Evolutionary conservation across 2,797 vertebrate genomes (phyloP).

Genomic region (Caiman crocodilus): DNA sequence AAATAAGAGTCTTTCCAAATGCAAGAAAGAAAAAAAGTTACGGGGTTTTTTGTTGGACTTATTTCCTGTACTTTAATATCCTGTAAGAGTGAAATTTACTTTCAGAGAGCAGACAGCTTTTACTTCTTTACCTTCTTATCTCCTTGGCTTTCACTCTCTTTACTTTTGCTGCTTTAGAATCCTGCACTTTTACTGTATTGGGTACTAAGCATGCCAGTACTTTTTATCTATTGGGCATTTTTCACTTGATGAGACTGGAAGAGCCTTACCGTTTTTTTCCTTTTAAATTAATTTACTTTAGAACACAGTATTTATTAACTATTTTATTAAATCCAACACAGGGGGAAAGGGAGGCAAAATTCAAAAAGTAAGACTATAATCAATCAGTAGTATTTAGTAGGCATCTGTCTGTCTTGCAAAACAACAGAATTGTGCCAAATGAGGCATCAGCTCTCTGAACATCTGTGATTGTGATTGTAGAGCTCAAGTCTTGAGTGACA

Average conservation of each 20-base stretch:
- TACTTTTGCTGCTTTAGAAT: constrained; percentile 29
- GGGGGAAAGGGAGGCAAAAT: background rate
- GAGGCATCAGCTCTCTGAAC: no score
- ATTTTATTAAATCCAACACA: constrained; percentile 50
- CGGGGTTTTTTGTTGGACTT: background rate
- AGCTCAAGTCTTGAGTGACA: no score
- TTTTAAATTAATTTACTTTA: background rate
- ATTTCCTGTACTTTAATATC: background rate
- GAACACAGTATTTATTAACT: constrained; percentile 33
- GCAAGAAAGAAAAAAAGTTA: background rate
- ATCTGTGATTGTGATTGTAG: no score
- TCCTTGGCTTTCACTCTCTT: background rate
- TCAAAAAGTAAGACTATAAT: constrained; percentile 12
- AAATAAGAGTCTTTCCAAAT: background rate
- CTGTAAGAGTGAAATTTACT: background rate
- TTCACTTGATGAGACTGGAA: constrained; percentile 34
- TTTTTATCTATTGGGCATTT: constrained; percentile 30
- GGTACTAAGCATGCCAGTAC: constrained; percentile 3
- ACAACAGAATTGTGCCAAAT: no score
- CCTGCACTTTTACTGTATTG: constrained; percentile 3
- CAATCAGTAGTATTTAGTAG: background rate
- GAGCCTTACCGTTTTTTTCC: background rate
- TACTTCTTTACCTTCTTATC: background rate
- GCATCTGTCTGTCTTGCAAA: no score
- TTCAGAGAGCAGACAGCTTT: background rate